Percentiles rank a stretch among this genome's conserved stretches.
phyloP scores from a whole-genome alignment of 2,797 vertebrate genomes.

The Enteromius afrohamiltoni region DNA sequence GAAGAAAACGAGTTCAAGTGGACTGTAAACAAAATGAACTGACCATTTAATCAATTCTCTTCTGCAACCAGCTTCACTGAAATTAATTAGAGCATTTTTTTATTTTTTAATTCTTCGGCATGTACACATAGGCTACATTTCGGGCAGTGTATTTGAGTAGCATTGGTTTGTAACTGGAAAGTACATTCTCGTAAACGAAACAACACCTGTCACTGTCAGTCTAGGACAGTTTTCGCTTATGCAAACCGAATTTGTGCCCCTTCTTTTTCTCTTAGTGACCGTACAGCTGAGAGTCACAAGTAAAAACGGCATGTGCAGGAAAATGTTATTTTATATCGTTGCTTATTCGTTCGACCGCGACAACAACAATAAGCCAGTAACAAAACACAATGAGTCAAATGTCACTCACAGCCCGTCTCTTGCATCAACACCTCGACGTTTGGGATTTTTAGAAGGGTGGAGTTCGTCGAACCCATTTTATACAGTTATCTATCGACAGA shows the following conservation, averaged over 20 bases:
- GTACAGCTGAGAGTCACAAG: neutral
- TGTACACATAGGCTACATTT: neutral
- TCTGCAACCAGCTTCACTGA: neutral
- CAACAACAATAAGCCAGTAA: neutral
- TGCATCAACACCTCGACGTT: slow-evolving; percentile 65
- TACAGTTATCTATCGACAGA: neutral
- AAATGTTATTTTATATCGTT: neutral
- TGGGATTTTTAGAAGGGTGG: slow-evolving; percentile 64
- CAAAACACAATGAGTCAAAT: slow-evolving; percentile 3
- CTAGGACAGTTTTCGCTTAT: neutral
- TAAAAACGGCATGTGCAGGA: neutral
- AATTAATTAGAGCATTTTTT: neutral
- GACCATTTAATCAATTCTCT: neutral
- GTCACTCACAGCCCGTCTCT: slow-evolving; percentile 75
- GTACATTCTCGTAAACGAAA: neutral
- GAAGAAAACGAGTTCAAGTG: neutral
- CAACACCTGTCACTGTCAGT: slow-evolving; percentile 37
- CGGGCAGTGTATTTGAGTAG: neutral
- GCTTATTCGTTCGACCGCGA: neutral
- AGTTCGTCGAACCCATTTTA: slow-evolving; percentile 71
- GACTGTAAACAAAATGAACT: neutral
- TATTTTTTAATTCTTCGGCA: neutral
- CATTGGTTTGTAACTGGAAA: neutral
- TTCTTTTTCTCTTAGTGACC: neutral
- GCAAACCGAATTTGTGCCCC: neutral